Conservation (phyloP, 2,888 invertebrate genomes). For the Volucella zonaria region DNA sequence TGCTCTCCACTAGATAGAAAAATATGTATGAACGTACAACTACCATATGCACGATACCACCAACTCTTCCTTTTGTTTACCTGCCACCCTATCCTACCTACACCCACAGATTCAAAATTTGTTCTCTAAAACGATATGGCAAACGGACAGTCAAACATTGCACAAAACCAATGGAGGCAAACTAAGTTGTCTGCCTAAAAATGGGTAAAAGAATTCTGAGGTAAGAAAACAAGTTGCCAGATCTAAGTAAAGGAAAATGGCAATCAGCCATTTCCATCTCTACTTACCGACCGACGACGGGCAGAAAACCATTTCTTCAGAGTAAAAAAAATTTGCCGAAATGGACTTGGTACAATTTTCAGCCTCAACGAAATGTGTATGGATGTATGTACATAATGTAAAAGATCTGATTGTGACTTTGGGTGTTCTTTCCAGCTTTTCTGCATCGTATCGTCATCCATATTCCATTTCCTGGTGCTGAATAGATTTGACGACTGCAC, state of each 20-base stretch:
- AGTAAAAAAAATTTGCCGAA: slow-evolving; percentile 45
- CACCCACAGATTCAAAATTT: slow-evolving; percentile 38
- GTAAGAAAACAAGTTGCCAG: slow-evolving; percentile 36
- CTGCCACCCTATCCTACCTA: slow-evolving; percentile 15
- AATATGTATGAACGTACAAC: slow-evolving; percentile 29
- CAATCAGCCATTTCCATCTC: slow-evolving; percentile 46
- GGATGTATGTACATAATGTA: neutral
- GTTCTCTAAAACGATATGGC: slow-evolving; percentile 41
- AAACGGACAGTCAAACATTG: slow-evolving; percentile 45
- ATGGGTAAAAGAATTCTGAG: slow-evolving; percentile 1
- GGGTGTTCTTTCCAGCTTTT: slow-evolving; percentile 23
- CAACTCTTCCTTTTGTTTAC: slow-evolving; percentile 61
- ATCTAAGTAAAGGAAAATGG: slow-evolving; percentile 41
- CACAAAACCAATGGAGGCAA: slow-evolving; percentile 31
- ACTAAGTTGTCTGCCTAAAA: neutral
- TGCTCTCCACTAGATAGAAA: slow-evolving; percentile 20
- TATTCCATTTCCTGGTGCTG: slow-evolving; percentile 10
- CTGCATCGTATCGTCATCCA: slow-evolving; percentile 23
- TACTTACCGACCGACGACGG: slow-evolving; percentile 47
- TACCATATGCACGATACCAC: slow-evolving; percentile 34
- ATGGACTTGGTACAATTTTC: slow-evolving; percentile 52
- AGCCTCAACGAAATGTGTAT: slow-evolving; percentile 17
- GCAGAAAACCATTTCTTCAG: slow-evolving; percentile 41
- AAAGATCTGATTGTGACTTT: neutral
- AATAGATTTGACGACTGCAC: slow-evolving; percentile 6